These are phyloP conservation scores for Aphyosemion australe DNA, from an alignment of 2,113 vertebrate species.

Conservation along the genomic window DNA sequence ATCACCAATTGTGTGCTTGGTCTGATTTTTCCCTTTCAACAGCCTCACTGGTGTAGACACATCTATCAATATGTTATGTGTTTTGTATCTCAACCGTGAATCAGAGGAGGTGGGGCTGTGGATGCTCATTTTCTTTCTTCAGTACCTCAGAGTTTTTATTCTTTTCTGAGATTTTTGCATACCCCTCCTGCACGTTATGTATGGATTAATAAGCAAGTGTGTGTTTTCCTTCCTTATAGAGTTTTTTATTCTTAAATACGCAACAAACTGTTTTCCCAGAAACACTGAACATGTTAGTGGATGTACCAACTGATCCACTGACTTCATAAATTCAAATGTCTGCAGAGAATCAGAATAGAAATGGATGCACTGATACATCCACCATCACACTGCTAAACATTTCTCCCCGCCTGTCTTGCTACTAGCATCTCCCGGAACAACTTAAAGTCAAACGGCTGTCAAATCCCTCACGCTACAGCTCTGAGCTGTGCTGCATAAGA, in stretches of 20 bases:
- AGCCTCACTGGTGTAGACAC: slow-evolving; percentile 7
- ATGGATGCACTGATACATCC: not conserved
- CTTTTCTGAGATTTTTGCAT: not conserved
- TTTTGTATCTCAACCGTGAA: slow-evolving; percentile 5
- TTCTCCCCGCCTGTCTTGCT: slow-evolving; percentile 37
- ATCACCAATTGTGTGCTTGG: not conserved
- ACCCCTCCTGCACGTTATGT: not conserved
- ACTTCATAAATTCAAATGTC: too few relatives aligned
- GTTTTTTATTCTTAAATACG: not conserved
- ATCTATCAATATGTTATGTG: not conserved
- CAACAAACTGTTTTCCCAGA: not conserved
- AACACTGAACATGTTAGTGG: too few relatives aligned
- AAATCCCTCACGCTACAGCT: slow-evolving; percentile 34
- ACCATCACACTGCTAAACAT: slow-evolving; percentile 9
- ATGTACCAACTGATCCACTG: too few relatives aligned
- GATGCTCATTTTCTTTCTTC: not conserved
- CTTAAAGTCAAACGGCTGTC: slow-evolving; percentile 60
- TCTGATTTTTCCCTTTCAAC: too few relatives aligned
- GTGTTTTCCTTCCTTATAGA: too few relatives aligned
- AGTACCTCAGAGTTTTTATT: not conserved
- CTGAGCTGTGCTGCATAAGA: slow-evolving; percentile 34
- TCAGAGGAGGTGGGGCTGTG: not conserved
- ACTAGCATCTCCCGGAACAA: slow-evolving; percentile 50
- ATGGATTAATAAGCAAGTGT: not conserved
- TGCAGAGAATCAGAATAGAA: not conserved